Evolutionary conservation across 1,140 invertebrate species (phyloP), one percentile per base, ranked within the genome.

Genomic region (Reticulitermes speratus): DNA sequence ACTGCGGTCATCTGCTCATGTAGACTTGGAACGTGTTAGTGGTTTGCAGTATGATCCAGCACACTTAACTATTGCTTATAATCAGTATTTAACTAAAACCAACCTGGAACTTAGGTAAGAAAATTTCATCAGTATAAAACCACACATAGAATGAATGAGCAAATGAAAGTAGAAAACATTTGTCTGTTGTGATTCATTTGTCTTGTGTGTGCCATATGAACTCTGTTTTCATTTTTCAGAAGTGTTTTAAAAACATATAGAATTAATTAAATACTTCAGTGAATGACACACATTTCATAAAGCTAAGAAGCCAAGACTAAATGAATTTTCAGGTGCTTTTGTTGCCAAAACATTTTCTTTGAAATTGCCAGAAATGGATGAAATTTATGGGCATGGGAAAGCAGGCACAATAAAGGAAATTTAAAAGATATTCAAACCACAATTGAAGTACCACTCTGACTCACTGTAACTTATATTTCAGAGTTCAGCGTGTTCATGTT

Each of bases 1-100:
- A 12, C 81, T 88, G 14, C 85, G 87, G 30, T 85, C 86, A 48
- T 85, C 88, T 45, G 87, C 86, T 84, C 88, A 88, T 59, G 85
- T 87, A 23, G 88, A 88, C 65, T 69, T 88, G 75, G 87, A 87
- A 81, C 23, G 14, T 82, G 82, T 32, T 23, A 38, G 81, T n/a
- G 5, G 44, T 85, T 25, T 84, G 86, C 38, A 44, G 21, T 87
- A 48, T 75, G 75, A 32, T 32, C 86, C 86, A 83, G 44, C 9
- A 44, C 19, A 82, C 21, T 75, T 88, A 44, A 55, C 84, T n/a
- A 48, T 83, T 48, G 55, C 45, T 11, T 69, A 87, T 19, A 88
- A 88, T 52, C 59, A 30, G 38, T 88, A 86, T 86, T 88, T 87
- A 44, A 45, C 19, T 21, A 86, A 59, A 44, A 38, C 84, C 45